These are phyloP conservation scores for Martes martes DNA, from an alignment of 2,113 vertebrate genomes.

Conservation along the genomic window DNA sequence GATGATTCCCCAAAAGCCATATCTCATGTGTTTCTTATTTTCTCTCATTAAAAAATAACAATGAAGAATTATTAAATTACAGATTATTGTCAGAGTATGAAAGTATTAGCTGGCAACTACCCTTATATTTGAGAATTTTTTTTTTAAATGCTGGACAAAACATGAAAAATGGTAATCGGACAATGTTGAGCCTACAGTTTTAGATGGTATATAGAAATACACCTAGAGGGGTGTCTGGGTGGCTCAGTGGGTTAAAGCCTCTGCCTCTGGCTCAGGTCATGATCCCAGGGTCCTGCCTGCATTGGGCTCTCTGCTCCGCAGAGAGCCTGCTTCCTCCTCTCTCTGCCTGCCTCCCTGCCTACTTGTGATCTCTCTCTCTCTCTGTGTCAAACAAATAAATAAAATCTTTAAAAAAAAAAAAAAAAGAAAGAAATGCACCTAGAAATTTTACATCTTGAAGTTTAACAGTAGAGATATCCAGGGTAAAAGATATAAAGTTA, in stretches of 20 bases:
- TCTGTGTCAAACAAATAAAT: too few relatives aligned
- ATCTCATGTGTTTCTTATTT: background rate
- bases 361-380: too few relatives aligned
- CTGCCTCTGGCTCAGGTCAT: too few relatives aligned
- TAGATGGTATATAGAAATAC: background rate
- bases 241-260: too few relatives aligned
- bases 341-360: too few relatives aligned
- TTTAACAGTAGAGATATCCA: background rate
- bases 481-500: background rate
- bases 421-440: background rate
- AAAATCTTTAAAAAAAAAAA: too few relatives aligned
- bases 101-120: background rate
- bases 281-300: too few relatives aligned
- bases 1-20: background rate
- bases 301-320: too few relatives aligned
- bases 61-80: background rate
- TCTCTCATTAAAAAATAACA: background rate
- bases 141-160: background rate
- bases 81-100: background rate
- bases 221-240: background rate
- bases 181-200: background rate
- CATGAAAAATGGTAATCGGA: background rate
- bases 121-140: background rate
- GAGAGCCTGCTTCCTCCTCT: too few relatives aligned
- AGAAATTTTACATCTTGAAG: background rate